Conservation (phyloP, 2,797 vertebrate genomes). For the Fringilla coelebs region DNA sequence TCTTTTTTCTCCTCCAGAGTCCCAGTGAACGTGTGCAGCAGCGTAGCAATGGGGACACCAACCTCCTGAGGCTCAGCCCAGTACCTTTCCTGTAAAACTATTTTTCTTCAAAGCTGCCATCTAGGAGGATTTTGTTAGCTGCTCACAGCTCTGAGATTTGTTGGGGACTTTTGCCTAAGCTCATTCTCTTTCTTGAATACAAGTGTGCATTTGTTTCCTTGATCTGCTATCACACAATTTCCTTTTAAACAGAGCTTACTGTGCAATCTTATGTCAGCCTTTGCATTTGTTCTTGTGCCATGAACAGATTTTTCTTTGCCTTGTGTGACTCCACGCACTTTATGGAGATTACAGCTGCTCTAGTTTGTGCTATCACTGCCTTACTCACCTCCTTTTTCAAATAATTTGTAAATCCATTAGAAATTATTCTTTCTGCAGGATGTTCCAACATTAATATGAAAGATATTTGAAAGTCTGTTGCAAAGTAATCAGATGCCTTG, state of each 20-base stretch:
- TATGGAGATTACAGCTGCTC: neutral
- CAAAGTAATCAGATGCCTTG: neutral
- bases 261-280: neutral
- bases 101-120: constrained; percentile 41
- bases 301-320: neutral
- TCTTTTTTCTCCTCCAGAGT: neutral
- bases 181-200: constrained; percentile 15
- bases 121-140: constrained; percentile 19
- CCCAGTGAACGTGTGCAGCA: neutral
- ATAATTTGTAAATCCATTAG: neutral
- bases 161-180: constrained; percentile 11
- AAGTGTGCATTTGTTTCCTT: constrained; percentile 47
- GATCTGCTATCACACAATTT: constrained; percentile 27
- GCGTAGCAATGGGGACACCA: neutral
- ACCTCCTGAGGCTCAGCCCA: constrained; percentile 15
- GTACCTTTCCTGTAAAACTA: neutral
- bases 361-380: neutral
- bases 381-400: neutral
- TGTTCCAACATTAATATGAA: neutral
- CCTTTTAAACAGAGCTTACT: constrained; percentile 33
- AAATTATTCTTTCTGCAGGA: neutral
- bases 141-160: constrained; percentile 20
- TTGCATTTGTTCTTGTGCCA: constrained; percentile 17
- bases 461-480: neutral
- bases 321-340: neutral